Evolutionary conservation across 2,888 invertebrate genomes (phyloP), one percentile per base, ranked within the genome.

Genomic region (Clivina fossor): DNA sequence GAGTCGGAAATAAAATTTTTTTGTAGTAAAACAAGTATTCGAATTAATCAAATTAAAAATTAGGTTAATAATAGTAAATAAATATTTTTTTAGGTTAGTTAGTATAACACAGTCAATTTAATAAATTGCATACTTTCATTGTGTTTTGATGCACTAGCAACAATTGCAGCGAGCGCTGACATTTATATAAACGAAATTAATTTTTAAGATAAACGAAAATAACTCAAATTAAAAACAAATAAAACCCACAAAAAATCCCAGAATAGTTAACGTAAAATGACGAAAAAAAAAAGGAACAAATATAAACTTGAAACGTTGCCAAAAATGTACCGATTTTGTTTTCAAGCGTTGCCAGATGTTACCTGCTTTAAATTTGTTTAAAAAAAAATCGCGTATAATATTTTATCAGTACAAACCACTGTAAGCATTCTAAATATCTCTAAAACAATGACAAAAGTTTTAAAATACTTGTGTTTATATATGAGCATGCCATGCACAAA

Each of bases 121-220:
- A n/a, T 40, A 20, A 20, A 20, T 15, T 37, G 37, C 54, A 54
- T 54, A 54, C 44, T 54, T 54, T 54, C 54, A 9, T n/a, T 35
- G 9, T 54, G 46, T 54, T 54, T 54, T n/a, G 44, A 35, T 11
- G 38, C 37, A 24, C 15, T 46, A 33, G 35, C 44, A 26, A 44
- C 37, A 37, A 48, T 22, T 8, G 37, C 24, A 24, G 44, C 46
- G 33, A 54, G 20, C 28, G 54, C 26, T 22, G 54, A 44, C 54
- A 54, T 54, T 26, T 41, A 8, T 33, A 26, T 8, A n/a, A n/a
- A n/a, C n/a, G n/a, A n/a, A n/a, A 44, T 44, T 44, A 44, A 44
- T 44, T n/a, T n/a, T n/a, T n/a, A n/a, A n/a, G n/a, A n/a, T n/a
- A n/a, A n/a, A n/a, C n/a, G n/a, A n/a, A n/a, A n/a, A n/a, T n/a